Evolutionary conservation across 2,797 vertebrate genomes (phyloP).

Genomic region (Syngnathus acus): DNA sequence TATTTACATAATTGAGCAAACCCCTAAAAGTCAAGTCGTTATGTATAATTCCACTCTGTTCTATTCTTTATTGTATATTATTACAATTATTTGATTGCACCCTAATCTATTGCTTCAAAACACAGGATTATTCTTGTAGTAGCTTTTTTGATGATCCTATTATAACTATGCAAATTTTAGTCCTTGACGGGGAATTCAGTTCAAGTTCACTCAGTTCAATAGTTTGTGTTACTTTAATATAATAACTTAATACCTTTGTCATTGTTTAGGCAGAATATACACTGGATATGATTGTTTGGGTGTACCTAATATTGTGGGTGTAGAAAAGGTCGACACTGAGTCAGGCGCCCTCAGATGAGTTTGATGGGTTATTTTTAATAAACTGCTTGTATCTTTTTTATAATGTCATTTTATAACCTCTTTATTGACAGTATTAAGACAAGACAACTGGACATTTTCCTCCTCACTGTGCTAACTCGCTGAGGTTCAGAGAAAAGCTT

Average conservation of each 20-base stretch:
- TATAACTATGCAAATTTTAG: neutral
- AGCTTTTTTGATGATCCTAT: neutral
- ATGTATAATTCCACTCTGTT: neutral
- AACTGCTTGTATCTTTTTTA: constrained; percentile 46
- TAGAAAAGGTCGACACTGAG: neutral
- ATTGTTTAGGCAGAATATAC: neutral
- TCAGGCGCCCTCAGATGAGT: neutral
- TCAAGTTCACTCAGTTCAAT: neutral
- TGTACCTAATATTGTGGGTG: constrained; percentile 1
- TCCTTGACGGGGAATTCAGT: neutral
- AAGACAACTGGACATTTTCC: constrained; percentile 38
- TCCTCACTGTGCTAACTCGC: constrained; percentile 62
- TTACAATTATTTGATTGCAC: neutral
- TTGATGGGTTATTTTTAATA: constrained; percentile 29
- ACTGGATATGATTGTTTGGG: neutral
- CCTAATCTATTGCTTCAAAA: neutral
- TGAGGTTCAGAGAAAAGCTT: constrained; percentile 35
- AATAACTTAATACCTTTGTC: neutral
- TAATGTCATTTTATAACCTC: constrained; percentile 38
- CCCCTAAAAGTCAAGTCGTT: neutral
- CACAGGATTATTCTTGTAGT: neutral
- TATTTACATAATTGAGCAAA: too few species aligned
- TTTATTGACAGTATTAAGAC: constrained; percentile 43
- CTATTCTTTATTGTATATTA: neutral
- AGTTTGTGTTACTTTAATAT: too few species aligned